phyloP scores from a whole-genome alignment of 2,113 vertebrate species.

The Hipposideros armiger region DNA sequence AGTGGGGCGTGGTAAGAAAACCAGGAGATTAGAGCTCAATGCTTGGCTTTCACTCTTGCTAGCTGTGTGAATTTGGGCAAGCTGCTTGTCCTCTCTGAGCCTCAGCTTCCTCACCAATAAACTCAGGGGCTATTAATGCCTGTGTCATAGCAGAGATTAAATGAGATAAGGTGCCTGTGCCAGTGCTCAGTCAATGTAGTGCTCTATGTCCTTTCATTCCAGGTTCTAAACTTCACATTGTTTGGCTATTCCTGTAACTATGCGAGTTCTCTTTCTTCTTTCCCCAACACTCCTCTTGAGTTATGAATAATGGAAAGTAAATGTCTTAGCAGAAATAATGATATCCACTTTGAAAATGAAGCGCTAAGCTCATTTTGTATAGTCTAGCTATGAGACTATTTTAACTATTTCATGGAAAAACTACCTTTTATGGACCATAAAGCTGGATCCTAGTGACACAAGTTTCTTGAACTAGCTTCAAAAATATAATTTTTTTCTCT shows the following conservation, averaged over 20 bases:
- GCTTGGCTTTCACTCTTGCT: neutral
- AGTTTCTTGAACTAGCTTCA: constrained; percentile 58
- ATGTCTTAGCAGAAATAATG: neutral
- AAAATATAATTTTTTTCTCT: constrained; percentile 40
- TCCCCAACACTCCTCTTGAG: neutral
- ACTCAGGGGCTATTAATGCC: neutral
- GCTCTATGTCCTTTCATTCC: neutral
- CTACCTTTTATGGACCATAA: neutral
- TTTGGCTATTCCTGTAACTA: neutral
- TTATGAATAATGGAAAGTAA: constrained; percentile 6
- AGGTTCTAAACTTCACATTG: neutral
- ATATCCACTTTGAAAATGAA: neutral
- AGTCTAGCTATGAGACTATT: neutral
- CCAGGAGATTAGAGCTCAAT: neutral
- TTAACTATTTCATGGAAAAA: neutral
- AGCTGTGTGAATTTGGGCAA: neutral
- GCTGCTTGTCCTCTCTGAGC: neutral
- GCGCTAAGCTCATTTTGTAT: neutral
- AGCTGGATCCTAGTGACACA: constrained; percentile 28
- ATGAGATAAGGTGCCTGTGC: neutral
- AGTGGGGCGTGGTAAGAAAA: neutral
- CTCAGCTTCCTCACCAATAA: neutral
- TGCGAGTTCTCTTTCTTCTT: neutral
- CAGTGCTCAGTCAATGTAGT: accelerated
- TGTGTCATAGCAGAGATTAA: neutral